phyloP scores from a whole-genome alignment of 2,113 vertebrate genomes.

The Polyodon spathula region DNA sequence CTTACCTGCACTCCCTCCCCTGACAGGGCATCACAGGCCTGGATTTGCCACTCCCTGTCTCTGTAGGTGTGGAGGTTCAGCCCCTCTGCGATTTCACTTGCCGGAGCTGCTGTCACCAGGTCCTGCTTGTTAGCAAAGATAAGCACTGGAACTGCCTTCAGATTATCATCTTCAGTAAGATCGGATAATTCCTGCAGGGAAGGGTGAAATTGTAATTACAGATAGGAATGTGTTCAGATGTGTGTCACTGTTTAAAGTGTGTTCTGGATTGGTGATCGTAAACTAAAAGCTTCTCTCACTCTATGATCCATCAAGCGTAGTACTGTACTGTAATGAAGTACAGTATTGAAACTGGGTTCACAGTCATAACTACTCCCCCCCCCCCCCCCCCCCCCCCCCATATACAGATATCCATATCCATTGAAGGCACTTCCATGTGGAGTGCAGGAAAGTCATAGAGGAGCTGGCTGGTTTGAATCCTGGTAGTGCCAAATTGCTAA shows the following conservation, averaged over 20 bases:
- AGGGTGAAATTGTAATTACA: not conserved
- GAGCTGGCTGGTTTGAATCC: too few relatives aligned
- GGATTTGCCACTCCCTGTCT: slow-evolving; percentile 79
- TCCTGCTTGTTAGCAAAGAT: slow-evolving; percentile 87
- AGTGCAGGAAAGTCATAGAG: too few relatives aligned
- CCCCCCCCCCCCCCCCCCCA: too few relatives aligned
- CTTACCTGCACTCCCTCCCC: slow-evolving; percentile 77
- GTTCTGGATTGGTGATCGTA: too few relatives aligned
- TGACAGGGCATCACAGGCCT: slow-evolving; percentile 76
- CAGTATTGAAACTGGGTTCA: too few relatives aligned
- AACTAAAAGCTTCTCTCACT: too few relatives aligned
- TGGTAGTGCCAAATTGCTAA: too few relatives aligned
- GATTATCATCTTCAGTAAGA: slow-evolving; percentile 65
- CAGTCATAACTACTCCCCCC: too few relatives aligned
- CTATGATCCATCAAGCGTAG: too few relatives aligned
- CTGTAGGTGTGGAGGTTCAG: slow-evolving; percentile 75
- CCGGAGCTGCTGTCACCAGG: slow-evolving; percentile 62
- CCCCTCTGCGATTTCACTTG: slow-evolving; percentile 71
- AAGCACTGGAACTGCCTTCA: slow-evolving; percentile 65
- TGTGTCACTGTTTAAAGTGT: not conserved
- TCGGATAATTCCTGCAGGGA: slow-evolving; percentile 68
- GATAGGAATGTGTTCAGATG: not conserved
- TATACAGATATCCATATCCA: too few relatives aligned
- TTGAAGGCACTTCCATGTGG: too few relatives aligned
- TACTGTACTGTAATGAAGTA: too few relatives aligned